Evolutionary conservation across 2,797 vertebrate species (phyloP).

Genomic region (Tachyglossus aculeatus): DNA sequence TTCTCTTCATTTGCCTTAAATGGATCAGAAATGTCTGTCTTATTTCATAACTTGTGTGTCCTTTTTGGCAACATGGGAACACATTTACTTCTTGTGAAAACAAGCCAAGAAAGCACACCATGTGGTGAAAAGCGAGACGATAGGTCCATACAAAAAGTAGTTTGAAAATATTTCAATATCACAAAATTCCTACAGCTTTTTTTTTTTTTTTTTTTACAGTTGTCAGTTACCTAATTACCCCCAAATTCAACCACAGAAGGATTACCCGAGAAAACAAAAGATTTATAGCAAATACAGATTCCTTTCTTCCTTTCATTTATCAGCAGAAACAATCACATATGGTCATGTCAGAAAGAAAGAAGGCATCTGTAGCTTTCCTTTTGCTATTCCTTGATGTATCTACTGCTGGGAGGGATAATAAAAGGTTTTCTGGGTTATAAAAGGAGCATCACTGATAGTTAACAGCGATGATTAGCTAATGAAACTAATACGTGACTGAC

Average conservation of each 20-base stretch:
- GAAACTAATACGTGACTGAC: no score
- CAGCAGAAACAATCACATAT: conserved; percentile 59
- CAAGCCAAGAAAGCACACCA: no score
- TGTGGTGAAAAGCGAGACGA: no score
- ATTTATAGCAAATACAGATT: conserved; percentile 63
- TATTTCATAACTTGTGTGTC: conserved; percentile 43
- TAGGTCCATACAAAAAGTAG: conserved; percentile 8
- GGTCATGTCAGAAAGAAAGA: conserved; percentile 31
- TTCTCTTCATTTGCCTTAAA: no score
- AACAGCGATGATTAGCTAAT: no score
- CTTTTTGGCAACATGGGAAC: conserved; percentile 26
- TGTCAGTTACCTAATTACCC: conserved; percentile 40
- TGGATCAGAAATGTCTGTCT: no score
- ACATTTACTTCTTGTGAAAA: no score
- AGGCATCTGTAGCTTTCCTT: conserved; percentile 38
- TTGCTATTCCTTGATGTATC: conserved; percentile 45
- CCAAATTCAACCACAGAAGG: conserved; percentile 22
- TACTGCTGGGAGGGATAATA: no score
- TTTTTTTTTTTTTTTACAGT: no score
- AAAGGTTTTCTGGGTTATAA: no score
- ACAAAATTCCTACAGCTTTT: conserved; percentile 24
- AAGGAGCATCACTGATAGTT: no score
- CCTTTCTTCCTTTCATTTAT: conserved; percentile 61
- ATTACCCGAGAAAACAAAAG: conserved; percentile 48
- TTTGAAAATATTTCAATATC: conserved; percentile 37